phyloP scores from a whole-genome alignment of 2,888 invertebrate genomes.

The Tetrapedia diversipes region DNA sequence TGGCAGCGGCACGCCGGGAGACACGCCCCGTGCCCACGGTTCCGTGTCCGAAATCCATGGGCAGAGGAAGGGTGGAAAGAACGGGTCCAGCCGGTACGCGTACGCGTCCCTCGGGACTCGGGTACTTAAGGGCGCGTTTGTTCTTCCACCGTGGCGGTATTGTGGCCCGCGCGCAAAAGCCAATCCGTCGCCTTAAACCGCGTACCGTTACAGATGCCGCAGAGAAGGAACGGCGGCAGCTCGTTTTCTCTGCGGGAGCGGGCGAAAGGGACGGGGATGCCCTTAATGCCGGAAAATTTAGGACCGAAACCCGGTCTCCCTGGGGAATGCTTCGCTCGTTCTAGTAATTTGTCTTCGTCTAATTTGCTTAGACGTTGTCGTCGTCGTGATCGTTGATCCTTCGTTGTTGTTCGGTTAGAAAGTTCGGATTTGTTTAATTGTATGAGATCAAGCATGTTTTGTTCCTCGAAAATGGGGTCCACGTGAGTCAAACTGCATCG shows the following conservation, averaged over 20 bases:
- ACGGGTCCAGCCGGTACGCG: slow-evolving; percentile 48
- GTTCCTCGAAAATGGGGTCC: too few relatives aligned
- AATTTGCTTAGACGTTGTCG: slow-evolving; percentile 19
- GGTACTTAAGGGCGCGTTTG: slow-evolving; percentile 56
- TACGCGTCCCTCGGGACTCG: slow-evolving; percentile 24
- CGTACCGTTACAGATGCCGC: slow-evolving; percentile 55
- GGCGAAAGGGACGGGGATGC: slow-evolving; percentile 28
- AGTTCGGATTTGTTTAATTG: too few relatives aligned
- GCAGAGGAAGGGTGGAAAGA: slow-evolving; percentile 34
- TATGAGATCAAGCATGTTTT: too few relatives aligned
- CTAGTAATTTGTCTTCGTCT: slow-evolving; percentile 50
- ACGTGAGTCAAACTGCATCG: too few relatives aligned
- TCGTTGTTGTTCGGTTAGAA: neutral
- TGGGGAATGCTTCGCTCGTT: slow-evolving; percentile 5
- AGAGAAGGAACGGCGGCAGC: slow-evolving; percentile 8
- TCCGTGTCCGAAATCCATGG: slow-evolving; percentile 5
- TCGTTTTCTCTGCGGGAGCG: slow-evolving; percentile 20
- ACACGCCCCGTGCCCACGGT: slow-evolving; percentile 28
- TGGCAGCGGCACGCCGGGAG: slow-evolving; percentile 23
- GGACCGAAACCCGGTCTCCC: slow-evolving; percentile 16
- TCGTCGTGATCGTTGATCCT: neutral
- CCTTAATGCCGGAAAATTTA: slow-evolving; percentile 60
- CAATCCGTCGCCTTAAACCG: slow-evolving; percentile 50
- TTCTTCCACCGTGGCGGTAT: slow-evolving; percentile 39
- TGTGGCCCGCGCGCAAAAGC: slow-evolving; percentile 37